Evolutionary conservation across 2,113 vertebrate species (phyloP), one percentile per base, ranked within the genome.

Genomic region (Callipepla squamata): DNA sequence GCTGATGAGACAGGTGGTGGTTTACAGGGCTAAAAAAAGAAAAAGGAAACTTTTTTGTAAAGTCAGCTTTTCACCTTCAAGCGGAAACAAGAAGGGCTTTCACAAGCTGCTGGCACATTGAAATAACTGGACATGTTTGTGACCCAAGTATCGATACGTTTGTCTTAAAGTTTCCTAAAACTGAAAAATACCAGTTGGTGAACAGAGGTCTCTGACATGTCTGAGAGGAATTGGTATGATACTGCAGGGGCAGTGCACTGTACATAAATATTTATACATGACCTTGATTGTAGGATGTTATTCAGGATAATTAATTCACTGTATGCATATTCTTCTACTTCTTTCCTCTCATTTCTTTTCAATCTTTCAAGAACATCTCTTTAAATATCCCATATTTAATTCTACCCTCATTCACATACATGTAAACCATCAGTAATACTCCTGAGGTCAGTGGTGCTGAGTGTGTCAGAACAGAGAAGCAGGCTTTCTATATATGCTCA

Each of bases 1-100:
- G 97, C 98, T 98, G 98, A 98, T 97, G 97, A 98, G 97, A 98
- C 98, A 98, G 98, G 97, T 98, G 98, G 97, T 97, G 97, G 95
- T 98, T 87, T 75, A 77, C n/a, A 23, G 94, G 93, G 95, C 96
- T 93, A 16, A 58, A 59, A 78, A 95, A 85, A 79, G 75, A 25
- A 51, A 34, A 81, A 62, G 92, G 59, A 67, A 90, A 97, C 91
- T 98, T 98, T 97, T 96, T 62, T 97, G 96, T 97, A 78, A 95
- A 96, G 96, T 98, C 97, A 98, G 96, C 95, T 93, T 96, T 97
- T 97, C 94, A 90, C 85, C 93, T 96, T 95, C 89, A 93, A 61
- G 67, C 72, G 45, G 47, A 95, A 95, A 80, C 38, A 44, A 94
- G 70, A 91, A 77, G 68, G 47, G 62, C 68, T 94, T 73, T 76